Evolutionary conservation across 2,888 invertebrate species (phyloP), one percentile per base, ranked within the genome.

Genomic region (Mythimna loreyi): DNA sequence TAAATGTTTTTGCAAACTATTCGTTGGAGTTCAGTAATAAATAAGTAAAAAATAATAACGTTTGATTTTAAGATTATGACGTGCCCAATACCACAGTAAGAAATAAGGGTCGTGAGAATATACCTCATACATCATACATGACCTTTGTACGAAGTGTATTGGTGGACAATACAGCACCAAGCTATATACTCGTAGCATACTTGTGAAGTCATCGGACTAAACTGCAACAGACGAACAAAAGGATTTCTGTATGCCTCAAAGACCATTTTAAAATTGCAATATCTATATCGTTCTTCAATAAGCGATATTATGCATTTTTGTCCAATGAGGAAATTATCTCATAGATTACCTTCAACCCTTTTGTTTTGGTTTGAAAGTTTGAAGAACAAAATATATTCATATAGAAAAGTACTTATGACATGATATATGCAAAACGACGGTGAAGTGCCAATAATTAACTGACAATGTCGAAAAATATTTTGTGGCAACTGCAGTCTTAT

Each of bases 91-190:
- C 23, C 6, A 11, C 13, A 49, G 53, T 49, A 19, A 28, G 11
- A n/a, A n/a, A n/a, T n/a, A n/a, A n/a, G n/a, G 45, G 11, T 36
- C 19, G 1, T 57, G n/a, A 30, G 30, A 19, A 21, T 3, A 21
- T 21, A 56, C 13, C 6, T 30, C n/a, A n/a, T n/a, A n/a, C n/a
- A n/a, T n/a, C n/a, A n/a, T n/a, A 43, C 3, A 6, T 55, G 40
- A 28, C 43, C 16, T 71, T 58, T 23, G 13, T 50, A 56, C 43
- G 11, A 43, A 40, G 50, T 52, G n/a, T 52, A 21, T 47, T 4
- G 13, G 13, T 57, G 13, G 5, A 30, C 25, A 36, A 40, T 57
- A 58, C 7, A 74, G 19, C 23, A 33, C 11, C 28, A 19, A 52
- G 52, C 25, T 45, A 50, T 50, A 40, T n/a, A n/a, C n/a, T n/a